Conservation (phyloP, 2,797 vertebrate species). For the Otolemur crassicaudatus region DNA sequence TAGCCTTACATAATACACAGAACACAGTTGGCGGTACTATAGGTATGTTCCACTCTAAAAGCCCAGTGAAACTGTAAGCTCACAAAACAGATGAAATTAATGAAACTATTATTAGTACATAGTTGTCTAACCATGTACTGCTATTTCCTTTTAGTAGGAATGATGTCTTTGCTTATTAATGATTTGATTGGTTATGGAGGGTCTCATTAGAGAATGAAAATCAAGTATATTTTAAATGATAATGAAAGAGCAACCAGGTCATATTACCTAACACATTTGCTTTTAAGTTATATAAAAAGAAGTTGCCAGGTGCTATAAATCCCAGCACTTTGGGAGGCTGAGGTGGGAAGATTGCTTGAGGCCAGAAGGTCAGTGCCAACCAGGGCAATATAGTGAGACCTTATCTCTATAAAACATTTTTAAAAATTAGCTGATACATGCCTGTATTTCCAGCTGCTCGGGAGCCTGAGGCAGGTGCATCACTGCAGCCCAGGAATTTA, state of each 20-base stretch:
- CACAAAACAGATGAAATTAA: neutral
- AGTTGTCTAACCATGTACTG: neutral
- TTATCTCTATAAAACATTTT: neutral
- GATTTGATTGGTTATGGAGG: conserved; percentile 8
- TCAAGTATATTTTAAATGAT: neutral
- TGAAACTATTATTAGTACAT: neutral
- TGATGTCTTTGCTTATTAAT: neutral
- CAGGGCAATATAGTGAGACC: neutral
- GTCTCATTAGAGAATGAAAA: conserved; percentile 45
- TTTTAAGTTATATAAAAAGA: neutral
- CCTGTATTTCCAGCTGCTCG: neutral
- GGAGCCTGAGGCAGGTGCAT: neutral
- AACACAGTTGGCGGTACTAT: neutral
- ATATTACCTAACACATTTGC: neutral
- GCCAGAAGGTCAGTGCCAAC: neutral
- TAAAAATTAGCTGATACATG: neutral
- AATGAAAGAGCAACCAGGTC: neutral
- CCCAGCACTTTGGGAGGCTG: neutral
- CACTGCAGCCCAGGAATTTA: neutral
- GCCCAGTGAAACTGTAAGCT: neutral
- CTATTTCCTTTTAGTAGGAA: conserved; percentile 19
- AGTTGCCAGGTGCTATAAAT: neutral
- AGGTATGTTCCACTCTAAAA: conserved; percentile 6
- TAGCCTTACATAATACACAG: neutral
- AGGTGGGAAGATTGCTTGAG: neutral